Evolutionary conservation across 2,888 invertebrate genomes (phyloP).

Genomic region (Cacoxenus indagator): DNA sequence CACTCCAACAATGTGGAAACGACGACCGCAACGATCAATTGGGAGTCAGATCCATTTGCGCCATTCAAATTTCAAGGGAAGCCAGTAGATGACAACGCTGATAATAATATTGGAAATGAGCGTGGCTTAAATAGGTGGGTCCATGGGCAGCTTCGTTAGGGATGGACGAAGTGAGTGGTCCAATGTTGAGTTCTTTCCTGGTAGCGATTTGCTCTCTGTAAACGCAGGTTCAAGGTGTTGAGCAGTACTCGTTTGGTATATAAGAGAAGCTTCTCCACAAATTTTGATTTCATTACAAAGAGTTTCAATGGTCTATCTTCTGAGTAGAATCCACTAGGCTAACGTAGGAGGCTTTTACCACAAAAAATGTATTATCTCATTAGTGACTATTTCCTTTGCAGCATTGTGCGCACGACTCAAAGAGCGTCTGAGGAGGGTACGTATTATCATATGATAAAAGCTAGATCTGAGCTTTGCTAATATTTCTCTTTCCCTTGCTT

Average conservation of each 20-base stretch:
- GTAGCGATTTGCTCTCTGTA: not conserved
- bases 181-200: not conserved
- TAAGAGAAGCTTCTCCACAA: not conserved
- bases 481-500: not conserved
- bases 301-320: too few relatives aligned
- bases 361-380: too few relatives aligned
- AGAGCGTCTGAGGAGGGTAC: not conserved
- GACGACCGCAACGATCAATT: not conserved
- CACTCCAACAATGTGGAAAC: slow-evolving; percentile 1
- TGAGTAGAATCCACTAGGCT: too few relatives aligned
- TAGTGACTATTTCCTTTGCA: not conserved
- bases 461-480: too few relatives aligned
- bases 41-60: slow-evolving; percentile 41
- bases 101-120: slow-evolving; percentile 27
- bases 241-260: not conserved
- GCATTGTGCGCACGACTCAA: not conserved
- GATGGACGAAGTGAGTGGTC: too few relatives aligned
- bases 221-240: not conserved
- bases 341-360: too few relatives aligned
- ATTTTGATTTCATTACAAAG: not conserved
- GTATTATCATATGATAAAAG: too few relatives aligned
- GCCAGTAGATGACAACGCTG: slow-evolving; percentile 25
- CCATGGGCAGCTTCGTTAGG: too few relatives aligned
- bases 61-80: slow-evolving; percentile 47
- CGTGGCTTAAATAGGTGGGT: not conserved